Evolutionary conservation across 2,888 invertebrate genomes (phyloP).

Genomic region (Nomada lathburiana): DNA sequence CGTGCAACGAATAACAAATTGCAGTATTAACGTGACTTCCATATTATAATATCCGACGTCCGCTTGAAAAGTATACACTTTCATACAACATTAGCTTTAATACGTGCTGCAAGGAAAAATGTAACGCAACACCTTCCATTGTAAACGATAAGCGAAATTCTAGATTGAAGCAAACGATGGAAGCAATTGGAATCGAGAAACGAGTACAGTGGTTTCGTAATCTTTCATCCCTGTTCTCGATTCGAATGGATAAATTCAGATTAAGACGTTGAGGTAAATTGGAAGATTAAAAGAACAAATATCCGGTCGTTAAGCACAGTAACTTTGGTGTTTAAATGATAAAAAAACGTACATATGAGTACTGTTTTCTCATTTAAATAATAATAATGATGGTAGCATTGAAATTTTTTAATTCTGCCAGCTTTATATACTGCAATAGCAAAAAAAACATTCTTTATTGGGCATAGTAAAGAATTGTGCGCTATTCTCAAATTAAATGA

Average conservation of each 20-base stretch:
- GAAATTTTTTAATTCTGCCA: too few relatives aligned
- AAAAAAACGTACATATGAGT: too few relatives aligned
- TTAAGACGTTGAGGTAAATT: too few relatives aligned
- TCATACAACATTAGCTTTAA: conserved; percentile 1
- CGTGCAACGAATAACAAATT: background rate
- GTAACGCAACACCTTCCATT: conserved; percentile 29
- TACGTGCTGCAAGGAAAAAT: conserved; percentile 5
- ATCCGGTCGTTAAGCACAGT: too few relatives aligned
- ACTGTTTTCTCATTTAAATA: too few relatives aligned
- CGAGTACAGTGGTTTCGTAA: background rate
- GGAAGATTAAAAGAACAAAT: too few relatives aligned
- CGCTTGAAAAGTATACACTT: conserved; percentile 6
- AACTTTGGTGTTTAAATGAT: too few relatives aligned
- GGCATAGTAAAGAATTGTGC: too few relatives aligned
- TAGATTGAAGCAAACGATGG: conserved; percentile 23
- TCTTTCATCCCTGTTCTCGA: background rate
- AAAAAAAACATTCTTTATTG: too few relatives aligned
- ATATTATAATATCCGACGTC: background rate
- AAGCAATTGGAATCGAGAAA: background rate
- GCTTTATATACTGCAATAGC: too few relatives aligned
- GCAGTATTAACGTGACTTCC: background rate
- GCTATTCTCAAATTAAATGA: background rate
- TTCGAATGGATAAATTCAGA: background rate
- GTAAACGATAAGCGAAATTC: conserved; percentile 44
- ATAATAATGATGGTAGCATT: too few relatives aligned